phyloP scores from a whole-genome alignment of 1,140 invertebrate species.

The Drosophila melanogaster region Release_6_plus_ISO1_MT NC_004354.4:7357001-7357500 shows the following conservation, averaged over 20 bases:
- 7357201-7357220: slow-evolving; percentile 77
- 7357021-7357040: background rate
- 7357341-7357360: background rate
- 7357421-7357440: slow-evolving; percentile 81
- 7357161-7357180: slow-evolving; percentile 69
- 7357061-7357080: slow-evolving; percentile 50
- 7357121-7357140: slow-evolving; percentile 10
- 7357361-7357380: slow-evolving; percentile 29
- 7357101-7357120: background rate
- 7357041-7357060: slow-evolving; percentile 32
- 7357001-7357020: slow-evolving; percentile 27
- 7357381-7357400: slow-evolving; percentile 80
- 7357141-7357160: slow-evolving; percentile 14
- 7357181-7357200: slow-evolving; percentile 69
- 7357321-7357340: background rate
- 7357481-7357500: slow-evolving; percentile 3
- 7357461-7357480: slow-evolving; percentile 50
- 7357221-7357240: slow-evolving; percentile 74
- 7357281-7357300: background rate
- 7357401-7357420: slow-evolving; percentile 83
- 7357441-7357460: slow-evolving; percentile 78
- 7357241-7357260: slow-evolving; percentile 63
- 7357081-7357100: slow-evolving; percentile 28
- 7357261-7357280: background rate
- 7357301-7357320: background rate